phyloP scores from a whole-genome alignment of 2,888 invertebrate genomes.

The Psylliodes chrysocephalus region DNA sequence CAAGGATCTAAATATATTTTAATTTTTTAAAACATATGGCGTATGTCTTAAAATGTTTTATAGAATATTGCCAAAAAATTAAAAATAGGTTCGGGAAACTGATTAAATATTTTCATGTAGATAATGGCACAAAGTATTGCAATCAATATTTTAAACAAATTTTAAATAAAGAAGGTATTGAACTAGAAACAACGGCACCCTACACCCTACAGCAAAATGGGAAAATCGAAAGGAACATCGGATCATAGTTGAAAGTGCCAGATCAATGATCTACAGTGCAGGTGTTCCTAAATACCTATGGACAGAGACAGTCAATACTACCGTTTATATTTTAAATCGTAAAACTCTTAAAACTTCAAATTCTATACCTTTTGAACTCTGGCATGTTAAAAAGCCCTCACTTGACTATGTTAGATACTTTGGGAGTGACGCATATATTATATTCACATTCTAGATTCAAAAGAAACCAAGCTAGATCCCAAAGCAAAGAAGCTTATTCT shows the following conservation, averaged over 20 bases:
- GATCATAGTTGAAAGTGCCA: constrained; percentile 20
- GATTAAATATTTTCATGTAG: constrained; percentile 29
- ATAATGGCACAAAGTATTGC: constrained; percentile 24
- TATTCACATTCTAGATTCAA: no score
- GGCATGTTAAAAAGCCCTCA: no score
- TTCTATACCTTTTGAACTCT: no score
- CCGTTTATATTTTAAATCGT: no score
- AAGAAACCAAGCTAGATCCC: no score
- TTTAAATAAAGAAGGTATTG: constrained; percentile 1
- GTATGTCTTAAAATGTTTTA: constrained; percentile 34
- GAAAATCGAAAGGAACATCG: constrained; percentile 2
- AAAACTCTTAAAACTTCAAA: no score
- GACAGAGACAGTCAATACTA: no score
- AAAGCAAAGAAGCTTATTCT: no score
- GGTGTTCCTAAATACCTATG: constrained; percentile 3
- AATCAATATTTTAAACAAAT: constrained; percentile 12
- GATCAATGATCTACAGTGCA: constrained; percentile 9
- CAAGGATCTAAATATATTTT: constrained; percentile 34
- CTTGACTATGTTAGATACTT: no score
- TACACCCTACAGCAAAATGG: constrained; percentile 25
- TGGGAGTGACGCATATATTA: no score
- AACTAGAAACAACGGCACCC: not conserved
- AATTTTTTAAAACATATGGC: constrained; percentile 38
- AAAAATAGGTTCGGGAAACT: constrained; percentile 34
- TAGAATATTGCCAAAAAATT: constrained; percentile 20